Percentiles rank a stretch among this genome's conserved stretches.
Conservation (phyloP, 64 coral and sea anemone genomes). For the Actinia equina region DNA sequence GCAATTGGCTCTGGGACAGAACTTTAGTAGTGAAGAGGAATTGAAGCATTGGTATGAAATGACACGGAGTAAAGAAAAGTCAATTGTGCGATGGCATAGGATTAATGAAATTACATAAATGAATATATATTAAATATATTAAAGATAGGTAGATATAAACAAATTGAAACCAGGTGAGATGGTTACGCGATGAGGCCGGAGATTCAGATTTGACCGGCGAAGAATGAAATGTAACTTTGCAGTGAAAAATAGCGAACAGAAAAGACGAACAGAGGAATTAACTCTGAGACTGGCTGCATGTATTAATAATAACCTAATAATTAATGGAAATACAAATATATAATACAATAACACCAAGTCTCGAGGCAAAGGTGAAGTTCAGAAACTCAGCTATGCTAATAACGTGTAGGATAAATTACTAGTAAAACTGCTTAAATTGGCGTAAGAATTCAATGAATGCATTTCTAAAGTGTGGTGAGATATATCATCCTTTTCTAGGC, state of each 20-base stretch:
- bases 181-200: not conserved
- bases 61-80: slow-evolving; percentile 90
- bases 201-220: not conserved
- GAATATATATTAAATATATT: not conserved
- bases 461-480: not conserved
- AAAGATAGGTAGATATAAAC: not conserved
- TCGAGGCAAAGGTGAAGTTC: not conserved
- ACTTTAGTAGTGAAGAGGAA: slow-evolving; percentile 91
- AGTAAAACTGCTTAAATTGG: not conserved
- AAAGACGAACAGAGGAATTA: not conserved
- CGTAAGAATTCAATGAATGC: not conserved
- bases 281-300: not conserved
- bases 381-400: too few species aligned
- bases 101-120: slow-evolving; percentile 75
- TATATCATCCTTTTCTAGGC: not conserved
- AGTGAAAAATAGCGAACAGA: too few species aligned
- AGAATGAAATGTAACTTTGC: not conserved
- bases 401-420: not conserved
- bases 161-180: not conserved
- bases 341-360: not conserved
- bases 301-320: not conserved
- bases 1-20: slow-evolving; percentile 75
- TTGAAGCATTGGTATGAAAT: slow-evolving; percentile 87
- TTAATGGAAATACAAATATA: not conserved
- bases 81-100: slow-evolving; percentile 83